Base-by-base conservation (phyloP, 2,113 vertebrate species). In the Okapia johnstoni region DNA sequence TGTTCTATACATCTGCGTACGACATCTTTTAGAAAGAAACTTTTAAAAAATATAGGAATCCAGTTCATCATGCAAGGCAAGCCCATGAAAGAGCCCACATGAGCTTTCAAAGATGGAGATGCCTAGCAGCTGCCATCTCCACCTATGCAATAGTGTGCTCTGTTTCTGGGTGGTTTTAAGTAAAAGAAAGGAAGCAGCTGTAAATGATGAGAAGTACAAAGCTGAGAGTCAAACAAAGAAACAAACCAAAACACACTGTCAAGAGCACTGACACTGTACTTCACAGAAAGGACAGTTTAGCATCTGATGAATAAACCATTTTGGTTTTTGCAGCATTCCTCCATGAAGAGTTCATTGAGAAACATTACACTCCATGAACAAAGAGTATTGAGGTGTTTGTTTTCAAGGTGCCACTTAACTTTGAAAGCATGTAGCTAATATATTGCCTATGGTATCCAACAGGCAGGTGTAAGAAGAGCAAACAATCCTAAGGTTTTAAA, bases 401-500 rank as follows among this genome's bases (percentile, higher is more conserved):
- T 97, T 97, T 96, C 83, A 94, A 95, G 63, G 54, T 90, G 55
- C 57, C 88, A 92, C 61, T 96, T 76, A 81, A 63, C 90, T 97
- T 87, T 93, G 58, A 89, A 97, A 96, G 61, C 54, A 85, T 33
- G 58, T 2, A 50, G 93, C 93, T 94, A 97, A 87, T 86, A 90
- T 94, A 96, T 85, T 95, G 88, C 86, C 63, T 81, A 33, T 95
- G 86, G 80, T 89, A 87, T 63, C 94, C 94, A 95, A 87, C 54
- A 97, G 88, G 76, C 95, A 97, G 92, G 93, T 97, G 84, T 89
- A 96, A 89, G 79, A 91, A 94, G 80, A 96, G 58, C 91, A 97
- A 96, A 87, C 86, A 94, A 91, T 94, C 89, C 92, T 96, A 73
- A 48, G 54, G 94, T 90, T 97, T 97, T 98, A 98, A 98, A 98